Base-by-base conservation (phyloP, 2,797 vertebrate species). In the Tenualosa thibaudeaui region DNA sequence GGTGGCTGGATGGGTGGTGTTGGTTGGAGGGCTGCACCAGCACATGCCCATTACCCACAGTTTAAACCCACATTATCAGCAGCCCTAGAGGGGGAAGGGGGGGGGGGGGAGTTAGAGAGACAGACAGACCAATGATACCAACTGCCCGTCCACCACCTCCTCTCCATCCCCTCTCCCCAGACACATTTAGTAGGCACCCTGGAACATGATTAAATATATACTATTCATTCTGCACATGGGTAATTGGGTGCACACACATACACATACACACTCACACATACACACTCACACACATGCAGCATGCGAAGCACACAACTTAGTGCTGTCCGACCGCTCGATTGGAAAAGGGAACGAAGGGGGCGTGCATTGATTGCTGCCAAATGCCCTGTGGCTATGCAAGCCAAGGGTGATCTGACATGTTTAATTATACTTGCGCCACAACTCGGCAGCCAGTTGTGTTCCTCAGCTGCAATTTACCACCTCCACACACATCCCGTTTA, bases 201-300 rank as follows among this genome's bases (percentile, higher is more conserved):
- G 86, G 84, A 89, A 91, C 89, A 88, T 91, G 92, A 94, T 94
- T 93, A 94, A 90, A 92, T 92, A 92, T 91, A 91, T 93, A 46
- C 37, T 81, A 91, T 94, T 93, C 93, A 93, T 94, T 93, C 89
- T 90, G 58, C 87, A 88, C 84, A 85, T 89, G 19, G 81, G 83
- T 78, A 46, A 78, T 37, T 56, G 19, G 54, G 43, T 2, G 9
- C 7, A 71, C 31, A 71, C 65, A 40, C 31, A 71, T 31, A 40
- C 65, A 71, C 65, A 31, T 24, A 68, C 60, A 24, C 31, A 31
- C 31, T 31, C 31, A 31, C 31, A 31, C 31, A 31, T 31, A 31
- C 0, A 31, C 65, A 65, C 62, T 13, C 7, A 65, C 62, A 65
- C 62, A 10, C 3, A 65, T 65, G 10, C 62, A 26, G 62, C 15